Evolutionary conservation across 2,888 invertebrate species (phyloP).

Genomic region (Eucera pruinosa): DNA sequence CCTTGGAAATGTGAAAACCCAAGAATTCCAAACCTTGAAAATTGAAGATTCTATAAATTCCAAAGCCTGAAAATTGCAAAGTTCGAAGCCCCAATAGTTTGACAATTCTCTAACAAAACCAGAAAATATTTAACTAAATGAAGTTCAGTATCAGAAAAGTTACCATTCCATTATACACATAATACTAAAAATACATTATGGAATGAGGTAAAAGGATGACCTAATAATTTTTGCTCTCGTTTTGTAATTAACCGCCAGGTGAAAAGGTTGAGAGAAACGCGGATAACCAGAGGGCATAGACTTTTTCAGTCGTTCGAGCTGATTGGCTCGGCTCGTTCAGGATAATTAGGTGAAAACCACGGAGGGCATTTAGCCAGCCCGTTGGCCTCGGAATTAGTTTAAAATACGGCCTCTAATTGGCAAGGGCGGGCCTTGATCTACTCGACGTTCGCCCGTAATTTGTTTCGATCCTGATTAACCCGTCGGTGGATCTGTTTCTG

Average conservation of each 20-base stretch:
- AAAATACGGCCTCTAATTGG: slow-evolving; percentile 62
- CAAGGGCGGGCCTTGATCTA: slow-evolving; percentile 48
- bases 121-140: no score
- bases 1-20: no score
- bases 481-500: slow-evolving; percentile 68
- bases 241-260: neutral
- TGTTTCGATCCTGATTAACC: slow-evolving; percentile 77
- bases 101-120: no score
- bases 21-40: no score
- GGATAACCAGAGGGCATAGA: slow-evolving; percentile 1
- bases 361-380: slow-evolving; percentile 63
- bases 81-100: no score
- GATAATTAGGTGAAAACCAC: slow-evolving; percentile 78
- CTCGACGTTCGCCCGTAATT: slow-evolving; percentile 69
- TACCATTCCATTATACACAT: no score
- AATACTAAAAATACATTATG: no score
- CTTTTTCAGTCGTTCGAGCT: slow-evolving; percentile 30
- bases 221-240: slow-evolving; percentile 25
- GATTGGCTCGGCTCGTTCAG: slow-evolving; percentile 49
- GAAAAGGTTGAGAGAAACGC: neutral
- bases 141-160: no score
- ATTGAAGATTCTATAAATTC: no score
- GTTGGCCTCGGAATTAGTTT: slow-evolving; percentile 64
- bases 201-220: no score
- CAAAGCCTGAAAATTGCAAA: no score